phyloP scores from a whole-genome alignment of 1,140 invertebrate genomes.

The Harpegnathos saltator region DNA sequence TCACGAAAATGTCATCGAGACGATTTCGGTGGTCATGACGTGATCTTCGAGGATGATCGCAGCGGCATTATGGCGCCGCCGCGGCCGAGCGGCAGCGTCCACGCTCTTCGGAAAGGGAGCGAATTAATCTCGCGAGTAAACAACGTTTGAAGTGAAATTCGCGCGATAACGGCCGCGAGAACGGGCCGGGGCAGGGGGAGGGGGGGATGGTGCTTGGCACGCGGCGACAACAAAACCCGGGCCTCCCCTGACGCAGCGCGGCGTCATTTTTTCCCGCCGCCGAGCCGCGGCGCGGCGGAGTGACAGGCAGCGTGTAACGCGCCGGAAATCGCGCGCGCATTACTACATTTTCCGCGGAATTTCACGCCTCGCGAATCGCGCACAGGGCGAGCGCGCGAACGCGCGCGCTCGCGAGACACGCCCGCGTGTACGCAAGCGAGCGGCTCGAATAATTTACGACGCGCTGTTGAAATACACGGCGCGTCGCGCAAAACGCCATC shows the following conservation, averaged over 20 bases:
- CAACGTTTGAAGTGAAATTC: not conserved
- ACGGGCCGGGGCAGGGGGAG: not conserved
- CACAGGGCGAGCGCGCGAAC: too few relatives aligned
- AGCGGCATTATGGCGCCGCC: not conserved
- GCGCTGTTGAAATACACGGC: not conserved
- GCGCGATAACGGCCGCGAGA: too few relatives aligned
- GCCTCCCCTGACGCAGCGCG: too few relatives aligned
- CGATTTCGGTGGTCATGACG: not conserved
- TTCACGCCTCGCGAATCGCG: not conserved
- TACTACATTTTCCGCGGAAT: slow-evolving; percentile 14
- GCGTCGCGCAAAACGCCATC: not conserved
- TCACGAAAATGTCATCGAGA: not conserved
- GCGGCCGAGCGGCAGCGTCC: too few relatives aligned
- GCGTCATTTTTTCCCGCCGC: not conserved
- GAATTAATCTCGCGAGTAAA: not conserved
- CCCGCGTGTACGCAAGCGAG: not conserved
- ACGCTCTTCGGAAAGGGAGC: not conserved
- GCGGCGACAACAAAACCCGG: too few relatives aligned
- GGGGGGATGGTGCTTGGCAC: too few relatives aligned
- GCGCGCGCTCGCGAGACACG: too few relatives aligned
- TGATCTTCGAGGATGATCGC: slow-evolving; percentile 17
- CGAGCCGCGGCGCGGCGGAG: too few relatives aligned
- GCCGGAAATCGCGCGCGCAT: not conserved
- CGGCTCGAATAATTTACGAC: slow-evolving; percentile 21
- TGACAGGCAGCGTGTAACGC: not conserved